phyloP scores from a whole-genome alignment of 2,797 vertebrate species.

The Peromyscus aztecus region DNA sequence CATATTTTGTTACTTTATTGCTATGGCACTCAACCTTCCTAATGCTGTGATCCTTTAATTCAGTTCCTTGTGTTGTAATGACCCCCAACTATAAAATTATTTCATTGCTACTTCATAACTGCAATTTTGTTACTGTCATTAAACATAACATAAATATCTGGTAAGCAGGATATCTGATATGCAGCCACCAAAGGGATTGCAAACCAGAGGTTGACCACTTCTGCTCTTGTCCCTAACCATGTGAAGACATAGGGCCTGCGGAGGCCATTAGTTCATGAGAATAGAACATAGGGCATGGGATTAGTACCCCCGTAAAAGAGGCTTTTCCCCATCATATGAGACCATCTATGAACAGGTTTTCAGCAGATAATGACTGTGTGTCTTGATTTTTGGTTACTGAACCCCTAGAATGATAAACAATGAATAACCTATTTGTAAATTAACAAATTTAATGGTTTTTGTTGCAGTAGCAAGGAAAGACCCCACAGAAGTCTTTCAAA shows the following conservation, averaged over 20 bases:
- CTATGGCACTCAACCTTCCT: neutral
- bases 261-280: neutral
- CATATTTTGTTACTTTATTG: neutral
- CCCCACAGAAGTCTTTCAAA: neutral
- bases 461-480: neutral
- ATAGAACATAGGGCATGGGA: neutral
- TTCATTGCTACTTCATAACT: neutral
- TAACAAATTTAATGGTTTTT: neutral
- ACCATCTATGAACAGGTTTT: neutral
- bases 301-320: neutral
- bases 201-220: neutral
- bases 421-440: neutral
- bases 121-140: neutral
- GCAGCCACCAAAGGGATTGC: neutral
- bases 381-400: neutral
- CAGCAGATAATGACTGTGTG: neutral
- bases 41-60: no score
- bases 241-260: no score
- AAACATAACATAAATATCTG: neutral
- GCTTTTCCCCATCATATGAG: rapidly evolving
- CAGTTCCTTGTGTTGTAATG: neutral
- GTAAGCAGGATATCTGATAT: neutral
- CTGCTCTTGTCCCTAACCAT: neutral
- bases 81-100: neutral
- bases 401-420: neutral